These are phyloP conservation scores for Aphelinus atriplicis DNA, from an alignment of 1,140 invertebrate species.

Conservation along the genomic window DNA sequence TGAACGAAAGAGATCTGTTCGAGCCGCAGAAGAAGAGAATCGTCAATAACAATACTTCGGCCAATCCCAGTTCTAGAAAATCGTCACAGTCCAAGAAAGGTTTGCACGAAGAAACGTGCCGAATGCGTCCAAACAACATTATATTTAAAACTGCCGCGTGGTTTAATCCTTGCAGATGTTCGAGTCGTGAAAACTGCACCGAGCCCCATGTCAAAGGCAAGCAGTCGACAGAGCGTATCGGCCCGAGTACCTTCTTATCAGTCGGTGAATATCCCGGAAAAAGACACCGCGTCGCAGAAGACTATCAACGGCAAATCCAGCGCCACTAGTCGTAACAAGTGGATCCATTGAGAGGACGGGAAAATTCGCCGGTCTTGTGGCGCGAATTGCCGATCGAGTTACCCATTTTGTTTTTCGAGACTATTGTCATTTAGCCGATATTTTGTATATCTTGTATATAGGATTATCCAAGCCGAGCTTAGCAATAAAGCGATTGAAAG, in stretches of 20 bases:
- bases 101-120: neutral
- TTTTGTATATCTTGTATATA: too few relatives aligned
- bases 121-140: neutral
- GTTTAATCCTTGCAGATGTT: slow-evolving; percentile 2
- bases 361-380: too few relatives aligned
- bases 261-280: neutral
- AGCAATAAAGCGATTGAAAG: too few relatives aligned
- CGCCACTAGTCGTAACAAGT: too few relatives aligned
- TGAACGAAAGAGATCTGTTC: neutral
- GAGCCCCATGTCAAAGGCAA: neutral
- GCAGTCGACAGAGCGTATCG: neutral
- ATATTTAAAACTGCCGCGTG: too few relatives aligned
- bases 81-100: neutral
- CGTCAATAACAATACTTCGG: neutral
- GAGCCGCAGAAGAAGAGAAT: slow-evolving; percentile 18
- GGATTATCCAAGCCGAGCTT: too few relatives aligned
- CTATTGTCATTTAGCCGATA: too few relatives aligned
- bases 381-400: too few relatives aligned
- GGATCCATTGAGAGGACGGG: too few relatives aligned
- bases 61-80: neutral
- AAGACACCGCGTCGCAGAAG: neutral
- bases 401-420: too few relatives aligned
- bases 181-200: neutral
- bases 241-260: neutral
- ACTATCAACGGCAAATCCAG: too few relatives aligned